Conservation (phyloP, 2,113 vertebrate genomes). For the Hypomesus transpacificus region DNA sequence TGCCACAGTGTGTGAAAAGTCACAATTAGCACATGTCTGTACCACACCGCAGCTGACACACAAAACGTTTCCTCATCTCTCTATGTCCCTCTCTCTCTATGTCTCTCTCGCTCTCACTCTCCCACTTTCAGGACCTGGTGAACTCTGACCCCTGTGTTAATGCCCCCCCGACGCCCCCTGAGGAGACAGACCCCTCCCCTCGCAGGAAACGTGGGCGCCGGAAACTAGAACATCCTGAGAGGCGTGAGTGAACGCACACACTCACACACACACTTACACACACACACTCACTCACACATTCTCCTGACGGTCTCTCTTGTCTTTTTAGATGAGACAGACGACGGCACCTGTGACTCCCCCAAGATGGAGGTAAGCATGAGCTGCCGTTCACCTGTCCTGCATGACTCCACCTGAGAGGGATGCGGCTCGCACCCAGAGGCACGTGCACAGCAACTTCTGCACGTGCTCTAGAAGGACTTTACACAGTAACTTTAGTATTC, state of each 20-base stretch:
- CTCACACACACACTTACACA: neutral
- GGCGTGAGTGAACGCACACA: constrained; percentile 62
- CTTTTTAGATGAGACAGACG: constrained; percentile 80
- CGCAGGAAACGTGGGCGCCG: constrained; percentile 69
- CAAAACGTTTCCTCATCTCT: neutral
- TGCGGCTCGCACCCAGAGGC: neutral
- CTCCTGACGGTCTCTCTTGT: constrained; percentile 23
- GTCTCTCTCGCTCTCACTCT: constrained; percentile 24
- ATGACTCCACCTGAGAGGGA: neutral
- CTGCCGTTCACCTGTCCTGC: neutral
- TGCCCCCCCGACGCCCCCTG: constrained; percentile 80
- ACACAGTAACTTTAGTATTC: too few relatives aligned
- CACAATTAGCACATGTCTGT: neutral
- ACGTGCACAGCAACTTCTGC: neutral
- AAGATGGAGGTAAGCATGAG: constrained; percentile 83
- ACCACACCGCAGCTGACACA: neutral
- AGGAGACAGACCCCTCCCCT: constrained; percentile 70
- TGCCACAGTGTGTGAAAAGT: neutral
- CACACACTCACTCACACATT: neutral
- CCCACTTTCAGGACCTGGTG: constrained; percentile 66
- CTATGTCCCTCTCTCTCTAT: constrained; percentile 18
- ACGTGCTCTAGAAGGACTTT: too few relatives aligned
- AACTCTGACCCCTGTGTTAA: constrained; percentile 73
- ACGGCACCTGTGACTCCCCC: constrained; percentile 82
- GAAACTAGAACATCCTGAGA: constrained; percentile 64